Evolutionary conservation across 2,888 invertebrate species (phyloP).

Genomic region (Amitus sp.): DNA sequence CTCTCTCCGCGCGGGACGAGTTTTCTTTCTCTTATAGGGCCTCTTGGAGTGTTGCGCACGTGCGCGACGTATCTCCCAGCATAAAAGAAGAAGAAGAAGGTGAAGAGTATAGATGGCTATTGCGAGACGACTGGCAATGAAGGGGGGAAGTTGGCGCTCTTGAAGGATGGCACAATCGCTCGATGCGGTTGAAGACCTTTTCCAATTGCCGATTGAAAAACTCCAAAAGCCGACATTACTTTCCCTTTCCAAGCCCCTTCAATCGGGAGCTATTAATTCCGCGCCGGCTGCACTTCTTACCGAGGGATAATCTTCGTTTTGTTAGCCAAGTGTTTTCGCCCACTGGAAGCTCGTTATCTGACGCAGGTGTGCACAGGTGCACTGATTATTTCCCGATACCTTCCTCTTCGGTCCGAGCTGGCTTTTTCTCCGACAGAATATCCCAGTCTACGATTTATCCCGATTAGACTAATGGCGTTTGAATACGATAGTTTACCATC

Average conservation of each 20-base stretch:
- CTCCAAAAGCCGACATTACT: too few species aligned
- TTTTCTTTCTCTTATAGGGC: slow-evolving; percentile 31
- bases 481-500: too few species aligned
- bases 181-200: not conserved
- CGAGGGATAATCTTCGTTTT: too few species aligned
- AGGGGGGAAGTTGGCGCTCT: slow-evolving; percentile 22
- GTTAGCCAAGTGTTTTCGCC: slow-evolving; percentile 23
- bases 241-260: too few species aligned
- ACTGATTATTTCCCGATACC: slow-evolving; percentile 30
- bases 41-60: slow-evolving; percentile 31
- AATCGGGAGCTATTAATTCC: too few species aligned
- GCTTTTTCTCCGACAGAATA: too few species aligned
- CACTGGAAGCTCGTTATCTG: slow-evolving; percentile 21
- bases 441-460: too few species aligned
- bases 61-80: slow-evolving; percentile 27
- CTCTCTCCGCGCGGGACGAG: slow-evolving; percentile 34
- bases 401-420: slow-evolving; percentile 18
- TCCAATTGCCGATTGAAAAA: not conserved
- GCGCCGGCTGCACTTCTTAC: too few species aligned
- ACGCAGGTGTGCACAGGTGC: slow-evolving; percentile 36
- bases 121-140: slow-evolving; percentile 3
- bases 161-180: slow-evolving; percentile 15
- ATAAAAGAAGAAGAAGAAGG: slow-evolving; percentile 8
- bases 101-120: slow-evolving; percentile 9
- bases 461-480: too few species aligned